Percentiles rank a stretch among this genome's conserved stretches.
phyloP scores from a whole-genome alignment of 2,888 invertebrate species.

The Bursaphelenchus okinawaensis region DNA sequence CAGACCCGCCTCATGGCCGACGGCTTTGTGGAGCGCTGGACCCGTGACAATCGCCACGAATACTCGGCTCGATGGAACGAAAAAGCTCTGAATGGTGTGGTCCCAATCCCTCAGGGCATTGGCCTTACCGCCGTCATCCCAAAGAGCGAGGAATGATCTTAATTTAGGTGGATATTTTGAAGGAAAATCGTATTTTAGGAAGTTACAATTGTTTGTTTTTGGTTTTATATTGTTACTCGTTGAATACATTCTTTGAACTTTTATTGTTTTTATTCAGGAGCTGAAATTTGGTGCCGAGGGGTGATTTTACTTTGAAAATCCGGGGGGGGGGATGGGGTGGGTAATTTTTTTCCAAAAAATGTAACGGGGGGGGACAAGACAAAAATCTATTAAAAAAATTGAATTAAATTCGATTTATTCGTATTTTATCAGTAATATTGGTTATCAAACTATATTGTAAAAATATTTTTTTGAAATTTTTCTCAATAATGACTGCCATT shows the following conservation, averaged over 20 bases:
- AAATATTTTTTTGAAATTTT: neutral
- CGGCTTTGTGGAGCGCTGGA: constrained; percentile 50
- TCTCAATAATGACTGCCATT: neutral
- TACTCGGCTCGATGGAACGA: constrained; percentile 30
- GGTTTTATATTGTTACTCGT: neutral
- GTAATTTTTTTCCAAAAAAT: no score
- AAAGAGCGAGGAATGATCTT: constrained; percentile 33
- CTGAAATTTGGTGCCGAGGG: no score
- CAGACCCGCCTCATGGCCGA: constrained; percentile 54
- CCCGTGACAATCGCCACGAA: constrained; percentile 32
- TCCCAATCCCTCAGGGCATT: constrained; percentile 48
- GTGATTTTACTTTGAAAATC: no score
- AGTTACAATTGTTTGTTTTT: neutral
- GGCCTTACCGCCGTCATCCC: constrained; percentile 39
- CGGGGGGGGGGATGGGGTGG: no score
- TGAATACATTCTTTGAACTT: no score
- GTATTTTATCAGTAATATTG: no score
- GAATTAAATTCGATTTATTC: no score
- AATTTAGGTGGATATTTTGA: neutral
- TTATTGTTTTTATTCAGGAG: no score
- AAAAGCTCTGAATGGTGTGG: constrained; percentile 37
- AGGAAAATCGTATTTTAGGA: neutral
- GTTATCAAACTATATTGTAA: neutral
- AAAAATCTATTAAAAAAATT: no score
- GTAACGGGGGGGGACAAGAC: no score